Base-by-base conservation (phyloP, 2,888 invertebrate genomes). In the Zygaena filipendulae region DNA sequence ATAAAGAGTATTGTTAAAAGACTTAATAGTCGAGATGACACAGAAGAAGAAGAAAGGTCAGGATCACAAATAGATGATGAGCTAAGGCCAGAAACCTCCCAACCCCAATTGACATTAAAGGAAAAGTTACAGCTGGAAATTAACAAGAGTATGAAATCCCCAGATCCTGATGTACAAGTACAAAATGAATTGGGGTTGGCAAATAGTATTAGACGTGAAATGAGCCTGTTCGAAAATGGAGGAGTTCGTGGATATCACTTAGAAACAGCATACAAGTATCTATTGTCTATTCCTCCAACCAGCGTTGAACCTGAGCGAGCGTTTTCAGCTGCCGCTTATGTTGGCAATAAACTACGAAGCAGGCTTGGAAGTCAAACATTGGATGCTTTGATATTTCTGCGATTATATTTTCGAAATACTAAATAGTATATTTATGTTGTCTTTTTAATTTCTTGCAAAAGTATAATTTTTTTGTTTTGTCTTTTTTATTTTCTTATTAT, bases 301-400 rank as follows among this genome's bases (percentile, higher is more conserved):
- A 25, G 27, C 10, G 13, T 21, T 27, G 32, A 27, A 24, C 24
- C 26, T 32, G 27, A 27, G 21, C 24, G 27, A 32, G 31, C 12
- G 25, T 29, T 25, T 25, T 28, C 13, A 32, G 25, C 29, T 29
- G 32, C 28, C 25, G 28, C 28, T 25, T 32, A 25, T 29, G 21
- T 29, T 29, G 28, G 28, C 28, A 27, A 30, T 27, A 30, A 29
- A 30, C 27, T 27, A 25, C 26, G 23, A 29, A 29, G 29, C 25
- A 22, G 22, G 25, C 24, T 24, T 30, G 25, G 29, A 19, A 29
- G 29, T 29, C 23, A 29, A 29, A 29, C 29, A 18, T 24, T 29
- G 25, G 29, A 23, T 29, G 24, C 24, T 24, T 24, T 24, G 29
- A 24, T 20, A 16, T 20, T 24, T 29, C 9, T 10, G 16, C 3